Evolutionary conservation across 2,797 vertebrate genomes (phyloP), one percentile per base, ranked within the genome.

Genomic region (Sylvia borin): DNA sequence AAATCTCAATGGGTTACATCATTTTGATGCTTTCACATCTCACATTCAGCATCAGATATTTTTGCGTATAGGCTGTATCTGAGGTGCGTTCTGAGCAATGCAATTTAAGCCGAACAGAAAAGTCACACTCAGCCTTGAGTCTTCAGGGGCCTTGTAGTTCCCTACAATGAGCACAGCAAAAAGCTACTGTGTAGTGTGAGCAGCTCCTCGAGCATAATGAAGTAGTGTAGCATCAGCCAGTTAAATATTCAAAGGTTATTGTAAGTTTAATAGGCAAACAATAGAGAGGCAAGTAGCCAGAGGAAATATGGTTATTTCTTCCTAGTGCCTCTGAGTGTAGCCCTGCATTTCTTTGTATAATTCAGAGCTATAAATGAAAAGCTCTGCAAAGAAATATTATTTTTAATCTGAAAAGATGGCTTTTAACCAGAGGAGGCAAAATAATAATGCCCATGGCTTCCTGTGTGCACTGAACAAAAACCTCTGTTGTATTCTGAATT

Each of bases 161-260:
- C 45, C 11, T 57, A 2, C 3, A 4, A 10, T 1, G 2, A 90
- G 31, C 36, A 21, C 26, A 86, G 48, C 43, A 70, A 60, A 82
- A 54, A 92, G 20, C 48, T 93, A 27, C 70, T 5, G 1, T 29
- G 20, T 20, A 42, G 53, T 32, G 27, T 54, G 40, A 92, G 57
- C 64, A 81, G 3, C 45, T 70, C 57, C 21, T 82, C 4, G 4
- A 82, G 73, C 42, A 31, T 60, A 87, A 76, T 38, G 65, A 73
- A 70, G 48, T 31, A 50, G 27, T 50, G 27, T 43, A 93, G 73
- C 38, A 40, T 70, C 67, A 88, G 16, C 51, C 21, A 8, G 60
- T 88, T 93, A 70, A 66, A 90, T 85, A 90, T 86, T 80, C 47
- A 36, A 90, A 90, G 51, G 40, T 78, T 84, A 45, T 34, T 88